Percentiles rank a stretch among this genome's conserved stretches.
Conservation (phyloP, 2,797 vertebrate species). For the Enteromius viviparus region DNA sequence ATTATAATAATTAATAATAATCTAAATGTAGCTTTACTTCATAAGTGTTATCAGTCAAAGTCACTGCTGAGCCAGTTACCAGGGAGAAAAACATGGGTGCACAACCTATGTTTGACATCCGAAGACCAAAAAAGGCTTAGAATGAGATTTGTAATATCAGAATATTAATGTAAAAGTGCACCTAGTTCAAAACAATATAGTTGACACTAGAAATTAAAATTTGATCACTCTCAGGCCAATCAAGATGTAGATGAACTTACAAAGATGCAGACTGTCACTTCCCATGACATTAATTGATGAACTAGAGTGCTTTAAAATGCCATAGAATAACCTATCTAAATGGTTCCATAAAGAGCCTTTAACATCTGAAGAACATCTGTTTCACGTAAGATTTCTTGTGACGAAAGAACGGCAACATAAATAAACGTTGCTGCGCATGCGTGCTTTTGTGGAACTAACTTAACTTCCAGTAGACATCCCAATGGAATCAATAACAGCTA, state of each 20-base stretch:
- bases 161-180: not conserved
- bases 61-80: not conserved
- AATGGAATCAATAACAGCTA: no score
- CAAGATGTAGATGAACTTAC: not conserved
- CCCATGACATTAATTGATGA: not conserved
- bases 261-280: not conserved
- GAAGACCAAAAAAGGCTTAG: not conserved
- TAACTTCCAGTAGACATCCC: no score
- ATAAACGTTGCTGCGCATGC: no score
- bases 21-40: not conserved
- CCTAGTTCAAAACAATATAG: not conserved
- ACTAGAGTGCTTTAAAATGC: not conserved
- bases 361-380: not conserved
- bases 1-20: not conserved
- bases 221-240: not conserved
- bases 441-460: no score
- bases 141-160: not conserved
- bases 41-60: not conserved
- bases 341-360: not conserved
- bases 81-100: conserved; percentile 4
- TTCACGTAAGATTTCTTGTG: not conserved
- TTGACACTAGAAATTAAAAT: not conserved
- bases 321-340: not conserved
- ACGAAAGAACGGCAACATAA: not conserved
- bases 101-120: not conserved